These are phyloP conservation scores for Triplophysa yarkandensis DNA, from an alignment of 2,797 vertebrate species.

Conservation along the genomic window DNA sequence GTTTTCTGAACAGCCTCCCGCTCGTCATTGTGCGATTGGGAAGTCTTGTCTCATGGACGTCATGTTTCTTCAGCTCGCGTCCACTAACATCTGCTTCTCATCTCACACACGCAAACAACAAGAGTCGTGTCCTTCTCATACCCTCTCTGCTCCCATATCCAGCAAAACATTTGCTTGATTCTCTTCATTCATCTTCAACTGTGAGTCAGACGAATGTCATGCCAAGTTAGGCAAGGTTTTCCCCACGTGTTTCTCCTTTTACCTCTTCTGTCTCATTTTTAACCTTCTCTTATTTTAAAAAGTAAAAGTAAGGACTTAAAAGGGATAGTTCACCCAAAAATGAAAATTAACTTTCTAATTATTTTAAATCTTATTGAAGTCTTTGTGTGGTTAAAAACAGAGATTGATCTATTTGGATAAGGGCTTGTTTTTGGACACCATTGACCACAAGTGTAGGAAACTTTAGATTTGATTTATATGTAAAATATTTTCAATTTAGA, in stretches of 20 bases:
- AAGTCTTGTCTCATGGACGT: slow-evolving; percentile 24
- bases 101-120: slow-evolving; percentile 28
- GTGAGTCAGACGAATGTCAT: slow-evolving; percentile 25
- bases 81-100: slow-evolving; percentile 47
- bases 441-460: too few species aligned
- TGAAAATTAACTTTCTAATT: too few species aligned
- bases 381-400: too few species aligned
- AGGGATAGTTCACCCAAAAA: too few species aligned
- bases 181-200: slow-evolving; percentile 11
- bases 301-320: not conserved
- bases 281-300: not conserved
- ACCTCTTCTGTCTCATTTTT: not conserved
- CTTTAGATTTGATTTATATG: too few species aligned
- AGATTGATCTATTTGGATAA: too few species aligned
- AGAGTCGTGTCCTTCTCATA: not conserved
- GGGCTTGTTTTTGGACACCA: too few species aligned
- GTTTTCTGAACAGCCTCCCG: slow-evolving; percentile 16
- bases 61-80: slow-evolving; percentile 15
- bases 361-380: too few species aligned
- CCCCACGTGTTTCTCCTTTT: not conserved
- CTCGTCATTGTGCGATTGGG: slow-evolving; percentile 12
- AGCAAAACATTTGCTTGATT: slow-evolving; percentile 12
- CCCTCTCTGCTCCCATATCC: slow-evolving; percentile 38
- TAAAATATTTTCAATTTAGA: too few species aligned
- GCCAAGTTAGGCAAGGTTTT: not conserved